Evolutionary conservation across 2,113 vertebrate species (phyloP).

Genomic region (Dasyurus viverrinus): DNA sequence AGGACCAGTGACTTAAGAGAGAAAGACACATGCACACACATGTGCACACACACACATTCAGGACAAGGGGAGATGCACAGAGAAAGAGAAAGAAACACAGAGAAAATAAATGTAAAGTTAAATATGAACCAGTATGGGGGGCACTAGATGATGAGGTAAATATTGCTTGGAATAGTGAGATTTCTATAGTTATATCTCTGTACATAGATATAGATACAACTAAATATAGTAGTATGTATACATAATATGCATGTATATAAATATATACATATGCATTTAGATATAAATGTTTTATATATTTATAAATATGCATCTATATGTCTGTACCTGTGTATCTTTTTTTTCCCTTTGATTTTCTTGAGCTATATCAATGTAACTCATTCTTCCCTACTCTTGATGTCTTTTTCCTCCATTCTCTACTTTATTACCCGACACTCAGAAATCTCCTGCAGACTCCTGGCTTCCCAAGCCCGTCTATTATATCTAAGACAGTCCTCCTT

Average conservation of each 20-base stretch:
- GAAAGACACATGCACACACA: too few relatives aligned
- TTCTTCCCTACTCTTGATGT: not conserved
- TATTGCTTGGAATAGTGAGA: not conserved
- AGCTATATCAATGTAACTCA: too few relatives aligned
- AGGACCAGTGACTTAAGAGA: not conserved
- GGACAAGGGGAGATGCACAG: too few relatives aligned
- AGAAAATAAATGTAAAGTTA: not conserved
- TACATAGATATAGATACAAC: not conserved
- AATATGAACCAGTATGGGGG: not conserved
- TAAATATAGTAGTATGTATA: not conserved
- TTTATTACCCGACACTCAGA: not conserved
- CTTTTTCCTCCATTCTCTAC: not conserved
- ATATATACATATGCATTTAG: not conserved
- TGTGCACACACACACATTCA: too few relatives aligned
- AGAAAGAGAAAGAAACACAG: not conserved
- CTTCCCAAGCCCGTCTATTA: not conserved
- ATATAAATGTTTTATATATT: not conserved
- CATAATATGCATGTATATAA: not conserved
- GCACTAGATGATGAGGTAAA: not conserved
- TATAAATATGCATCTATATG: not conserved
- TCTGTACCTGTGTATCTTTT: not conserved
- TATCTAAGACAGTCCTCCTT: not conserved
- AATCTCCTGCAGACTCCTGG: not conserved
- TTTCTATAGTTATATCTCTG: not conserved
- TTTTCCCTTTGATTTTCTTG: not conserved